These are phyloP conservation scores for Papio anubis DNA, from an alignment of 2,113 vertebrate genomes.

Conservation along the genomic window DNA sequence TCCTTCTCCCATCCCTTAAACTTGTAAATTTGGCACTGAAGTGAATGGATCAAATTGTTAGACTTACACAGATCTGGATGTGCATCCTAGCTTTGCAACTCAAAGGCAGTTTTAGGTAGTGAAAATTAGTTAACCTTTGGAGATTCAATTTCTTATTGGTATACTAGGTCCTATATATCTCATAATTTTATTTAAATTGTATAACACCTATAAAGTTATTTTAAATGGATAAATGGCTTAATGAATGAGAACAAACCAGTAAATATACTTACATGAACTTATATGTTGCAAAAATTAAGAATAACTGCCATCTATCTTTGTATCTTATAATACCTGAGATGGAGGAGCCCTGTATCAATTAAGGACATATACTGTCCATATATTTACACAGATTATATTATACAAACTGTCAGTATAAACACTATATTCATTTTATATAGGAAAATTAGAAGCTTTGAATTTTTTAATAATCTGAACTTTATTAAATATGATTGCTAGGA, in stretches of 20 bases:
- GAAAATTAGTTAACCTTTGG: neutral
- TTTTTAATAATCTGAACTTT: neutral
- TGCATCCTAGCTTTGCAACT: neutral
- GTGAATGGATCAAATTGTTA: neutral
- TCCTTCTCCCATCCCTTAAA: neutral
- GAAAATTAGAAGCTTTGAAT: neutral
- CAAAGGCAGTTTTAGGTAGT: neutral
- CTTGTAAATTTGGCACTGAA: neutral
- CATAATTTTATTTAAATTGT: constrained; percentile 33
- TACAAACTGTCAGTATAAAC: neutral
- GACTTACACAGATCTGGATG: neutral
- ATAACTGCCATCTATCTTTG: neutral
- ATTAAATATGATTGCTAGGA: neutral
- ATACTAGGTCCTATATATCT: neutral
- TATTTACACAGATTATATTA: neutral
- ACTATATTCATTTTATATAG: constrained; percentile 1
- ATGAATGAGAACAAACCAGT: neutral
- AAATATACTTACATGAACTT: neutral
- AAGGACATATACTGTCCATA: neutral
- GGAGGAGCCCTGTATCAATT: neutral
- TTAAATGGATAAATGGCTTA: neutral
- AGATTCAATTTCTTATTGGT: constrained; percentile 20
- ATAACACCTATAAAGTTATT: neutral
- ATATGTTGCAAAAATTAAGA: neutral
- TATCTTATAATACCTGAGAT: neutral